phyloP scores from a whole-genome alignment of 2,888 invertebrate species.

The Abrostola triplasia region DNA sequence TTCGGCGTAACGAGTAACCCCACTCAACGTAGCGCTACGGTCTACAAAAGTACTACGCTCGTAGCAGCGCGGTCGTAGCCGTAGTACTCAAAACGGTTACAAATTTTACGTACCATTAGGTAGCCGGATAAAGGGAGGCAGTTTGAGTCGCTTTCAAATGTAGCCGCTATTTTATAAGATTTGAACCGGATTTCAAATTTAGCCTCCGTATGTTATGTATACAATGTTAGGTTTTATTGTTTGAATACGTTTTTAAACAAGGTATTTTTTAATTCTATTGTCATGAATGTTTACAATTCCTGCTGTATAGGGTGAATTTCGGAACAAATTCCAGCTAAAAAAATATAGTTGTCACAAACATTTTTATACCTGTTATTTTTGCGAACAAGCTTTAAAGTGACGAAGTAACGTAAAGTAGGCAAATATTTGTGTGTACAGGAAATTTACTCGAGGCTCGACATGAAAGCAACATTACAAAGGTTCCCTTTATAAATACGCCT shows the following conservation, averaged over 20 bases:
- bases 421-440: conserved; percentile 46
- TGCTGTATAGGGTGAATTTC: neutral
- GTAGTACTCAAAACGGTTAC: conserved; percentile 67
- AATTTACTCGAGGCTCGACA: conserved; percentile 25
- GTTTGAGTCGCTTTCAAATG: conserved; percentile 62
- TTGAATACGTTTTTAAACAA: too few relatives aligned
- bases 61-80: conserved; percentile 60
- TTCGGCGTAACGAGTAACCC: conserved; percentile 52
- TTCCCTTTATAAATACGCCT: conserved; percentile 42
- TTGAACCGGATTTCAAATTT: conserved; percentile 49
- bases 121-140: conserved; percentile 61
- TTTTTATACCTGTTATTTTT: conserved; percentile 29
- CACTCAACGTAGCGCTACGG: conserved; percentile 58
- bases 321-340: conserved; percentile 4
- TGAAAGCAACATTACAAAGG: conserved; percentile 40
- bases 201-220: neutral
- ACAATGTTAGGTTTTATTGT: neutral
- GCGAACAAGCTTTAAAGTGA: conserved; percentile 38
- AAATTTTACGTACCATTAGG: conserved; percentile 73
- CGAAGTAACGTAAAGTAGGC: conserved; percentile 25
- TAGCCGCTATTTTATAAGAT: conserved; percentile 60
- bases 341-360: conserved; percentile 24
- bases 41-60: conserved; percentile 59
- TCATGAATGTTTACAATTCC: too few relatives aligned
- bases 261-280: too few relatives aligned